Conservation (phyloP, 2,113 vertebrate genomes). For the Nyctereutes procyonoides region DNA sequence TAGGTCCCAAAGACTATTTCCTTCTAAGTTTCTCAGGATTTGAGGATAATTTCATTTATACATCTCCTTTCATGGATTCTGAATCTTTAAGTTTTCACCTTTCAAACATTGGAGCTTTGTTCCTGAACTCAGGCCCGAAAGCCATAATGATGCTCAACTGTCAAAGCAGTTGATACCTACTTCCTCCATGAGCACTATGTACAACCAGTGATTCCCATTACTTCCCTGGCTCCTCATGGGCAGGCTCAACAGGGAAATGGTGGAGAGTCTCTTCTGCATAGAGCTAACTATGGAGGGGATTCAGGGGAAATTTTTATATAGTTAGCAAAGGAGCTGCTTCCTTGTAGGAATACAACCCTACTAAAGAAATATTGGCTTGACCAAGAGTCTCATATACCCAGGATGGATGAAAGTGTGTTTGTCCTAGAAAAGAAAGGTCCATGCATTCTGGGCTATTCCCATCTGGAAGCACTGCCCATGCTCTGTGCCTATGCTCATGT, state of each 20-base stretch:
- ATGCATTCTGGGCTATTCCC: not conserved
- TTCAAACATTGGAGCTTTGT: not conserved
- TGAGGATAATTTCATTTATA: not conserved
- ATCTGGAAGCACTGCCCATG: not conserved
- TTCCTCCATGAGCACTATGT: rapidly evolving
- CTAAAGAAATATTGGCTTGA: not conserved
- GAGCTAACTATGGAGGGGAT: not conserved
- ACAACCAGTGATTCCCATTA: not conserved
- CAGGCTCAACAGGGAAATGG: not conserved
- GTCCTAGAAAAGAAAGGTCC: not conserved
- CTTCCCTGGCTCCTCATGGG: rapidly evolving
- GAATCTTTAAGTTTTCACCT: not conserved
- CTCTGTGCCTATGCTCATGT: no score
- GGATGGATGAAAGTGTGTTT: not conserved
- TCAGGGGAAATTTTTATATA: no score
- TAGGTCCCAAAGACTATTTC: not conserved
- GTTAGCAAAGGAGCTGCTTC: not conserved
- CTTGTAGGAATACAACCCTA: not conserved
- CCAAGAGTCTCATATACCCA: not conserved
- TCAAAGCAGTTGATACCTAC: not conserved
- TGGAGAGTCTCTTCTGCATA: not conserved
- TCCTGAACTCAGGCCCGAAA: not conserved
- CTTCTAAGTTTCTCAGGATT: not conserved
- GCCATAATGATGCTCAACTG: not conserved
- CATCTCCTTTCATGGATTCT: not conserved